A percentile compares a stretch with the other conserved stretches of the same genome.
Evolutionary conservation across 92 coral and sea anemone species (phyloP).

Genomic region (Epizoanthus scotinus): DNA sequence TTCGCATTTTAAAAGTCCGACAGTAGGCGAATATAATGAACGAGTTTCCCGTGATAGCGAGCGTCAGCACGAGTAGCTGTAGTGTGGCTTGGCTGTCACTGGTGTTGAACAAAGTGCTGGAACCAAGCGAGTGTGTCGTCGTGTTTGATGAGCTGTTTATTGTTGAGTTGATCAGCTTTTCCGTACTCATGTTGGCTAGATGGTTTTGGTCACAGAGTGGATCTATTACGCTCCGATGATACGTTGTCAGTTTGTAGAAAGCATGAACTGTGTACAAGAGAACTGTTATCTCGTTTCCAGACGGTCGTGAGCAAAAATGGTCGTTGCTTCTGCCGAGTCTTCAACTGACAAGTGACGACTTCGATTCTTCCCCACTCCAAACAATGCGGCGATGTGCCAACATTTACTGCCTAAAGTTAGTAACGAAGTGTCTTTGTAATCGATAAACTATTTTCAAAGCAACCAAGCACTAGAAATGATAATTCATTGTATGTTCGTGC

Average conservation of each 20-base stretch:
- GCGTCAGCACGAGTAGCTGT: constrained; percentile 55
- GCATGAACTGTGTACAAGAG: not conserved
- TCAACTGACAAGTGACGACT: not conserved
- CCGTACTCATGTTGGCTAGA: not conserved
- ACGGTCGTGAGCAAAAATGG: not conserved
- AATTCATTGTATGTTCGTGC: no score
- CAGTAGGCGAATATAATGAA: constrained; percentile 71
- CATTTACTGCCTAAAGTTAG: not conserved
- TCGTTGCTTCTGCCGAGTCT: not conserved
- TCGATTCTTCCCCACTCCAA: not conserved
- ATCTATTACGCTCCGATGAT: not conserved
- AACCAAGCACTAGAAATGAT: no score
- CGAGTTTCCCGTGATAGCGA: constrained; percentile 78
- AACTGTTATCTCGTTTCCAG: not conserved
- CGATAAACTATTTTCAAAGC: no score
- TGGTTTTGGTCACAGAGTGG: no score
- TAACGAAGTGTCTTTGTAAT: not conserved
- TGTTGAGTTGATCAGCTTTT: not conserved
- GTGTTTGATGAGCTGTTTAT: constrained; percentile 4
- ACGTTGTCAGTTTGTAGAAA: not conserved
- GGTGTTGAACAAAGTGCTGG: not conserved
- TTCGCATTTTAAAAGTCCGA: constrained; percentile 83
- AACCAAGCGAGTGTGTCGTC: not conserved
- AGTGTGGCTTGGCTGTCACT: constrained; percentile 43
- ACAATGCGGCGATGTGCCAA: not conserved